Base-by-base conservation (phyloP, 2,888 invertebrate genomes). In the Leucophenga montana region DNA sequence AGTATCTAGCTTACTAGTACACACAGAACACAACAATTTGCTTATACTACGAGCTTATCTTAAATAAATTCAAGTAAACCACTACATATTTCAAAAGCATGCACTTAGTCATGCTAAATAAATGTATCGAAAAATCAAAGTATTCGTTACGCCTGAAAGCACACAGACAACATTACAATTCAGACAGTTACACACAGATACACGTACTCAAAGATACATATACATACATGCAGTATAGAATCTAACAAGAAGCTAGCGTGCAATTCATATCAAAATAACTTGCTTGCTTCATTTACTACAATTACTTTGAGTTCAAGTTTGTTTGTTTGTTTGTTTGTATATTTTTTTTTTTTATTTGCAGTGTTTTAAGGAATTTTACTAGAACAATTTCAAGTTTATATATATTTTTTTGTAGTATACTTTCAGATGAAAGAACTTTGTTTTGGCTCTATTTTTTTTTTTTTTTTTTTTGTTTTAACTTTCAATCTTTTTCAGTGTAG, bases 131-230 rank as follows among this genome's bases (percentile, higher is more conserved):
- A 31, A 44, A 46, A 39, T 3, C 22, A 61, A 46, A 64, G 14
- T 27, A 64, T 64, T 22, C 46, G 46, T 46, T 22, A 22, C 27
- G 48, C 62, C 46, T 64, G 20, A 64, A 46, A 48, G 62, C 62
- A 64, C 62, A 64, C 62, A 48, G 48, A 64, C 62, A 46, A 18
- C 44, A 61, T 61, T 5, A 39, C 39, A 39, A 39, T 39, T 39
- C 1, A 39, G 39, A 39, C n/a, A n/a, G n/a, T n/a, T n/a, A 8
- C 65, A 68, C 73, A 75, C 78, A 64, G 76, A 68, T 62, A 33
- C 50, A 39, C 69, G 50, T 20, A 22, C 27, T 20, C 56, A 31
- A n/a, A 61, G 3, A 33, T 13, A 59, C 27, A 31, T 3, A 20
- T 54, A n/a, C 48, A 3, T 16, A 54, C 20, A 54, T 54, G 16